Evolutionary conservation across 2,888 invertebrate species (phyloP).

Genomic region (Anarsia innoxiella): DNA sequence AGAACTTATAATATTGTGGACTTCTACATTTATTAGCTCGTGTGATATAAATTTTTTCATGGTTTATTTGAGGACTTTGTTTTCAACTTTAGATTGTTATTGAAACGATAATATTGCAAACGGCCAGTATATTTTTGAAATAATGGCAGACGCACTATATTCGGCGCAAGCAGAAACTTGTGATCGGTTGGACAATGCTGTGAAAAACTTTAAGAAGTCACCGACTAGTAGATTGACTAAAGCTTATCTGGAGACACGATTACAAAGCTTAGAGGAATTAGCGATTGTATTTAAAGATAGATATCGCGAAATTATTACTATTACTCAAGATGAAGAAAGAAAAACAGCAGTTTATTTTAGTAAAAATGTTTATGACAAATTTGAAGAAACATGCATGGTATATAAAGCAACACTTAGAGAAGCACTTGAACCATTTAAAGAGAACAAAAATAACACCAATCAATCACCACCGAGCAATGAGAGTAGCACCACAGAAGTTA

Average conservation of each 20-base stretch:
- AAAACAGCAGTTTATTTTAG: background rate
- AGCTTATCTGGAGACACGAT: background rate
- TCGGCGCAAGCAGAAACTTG: background rate
- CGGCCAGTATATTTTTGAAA: too few relatives aligned
- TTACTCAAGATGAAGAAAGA: background rate
- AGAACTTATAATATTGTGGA: background rate
- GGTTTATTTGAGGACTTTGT: too few relatives aligned
- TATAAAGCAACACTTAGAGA: background rate
- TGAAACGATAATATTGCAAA: too few relatives aligned
- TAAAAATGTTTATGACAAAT: background rate
- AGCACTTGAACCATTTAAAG: background rate
- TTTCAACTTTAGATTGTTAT: too few relatives aligned
- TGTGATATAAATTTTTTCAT: background rate
- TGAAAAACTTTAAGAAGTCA: background rate
- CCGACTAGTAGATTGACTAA: background rate
- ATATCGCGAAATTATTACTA: background rate
- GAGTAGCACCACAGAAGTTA: background rate
- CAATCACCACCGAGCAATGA: background rate
- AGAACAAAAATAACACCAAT: background rate
- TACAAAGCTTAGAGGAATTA: slow-evolving; percentile 1
- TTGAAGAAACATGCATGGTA: background rate
- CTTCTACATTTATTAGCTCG: background rate
- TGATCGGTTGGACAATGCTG: background rate
- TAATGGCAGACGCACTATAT: background rate
- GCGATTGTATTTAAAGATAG: background rate